Conservation (phyloP, 2,888 invertebrate species). For the Sphecodes monilicornis region DNA sequence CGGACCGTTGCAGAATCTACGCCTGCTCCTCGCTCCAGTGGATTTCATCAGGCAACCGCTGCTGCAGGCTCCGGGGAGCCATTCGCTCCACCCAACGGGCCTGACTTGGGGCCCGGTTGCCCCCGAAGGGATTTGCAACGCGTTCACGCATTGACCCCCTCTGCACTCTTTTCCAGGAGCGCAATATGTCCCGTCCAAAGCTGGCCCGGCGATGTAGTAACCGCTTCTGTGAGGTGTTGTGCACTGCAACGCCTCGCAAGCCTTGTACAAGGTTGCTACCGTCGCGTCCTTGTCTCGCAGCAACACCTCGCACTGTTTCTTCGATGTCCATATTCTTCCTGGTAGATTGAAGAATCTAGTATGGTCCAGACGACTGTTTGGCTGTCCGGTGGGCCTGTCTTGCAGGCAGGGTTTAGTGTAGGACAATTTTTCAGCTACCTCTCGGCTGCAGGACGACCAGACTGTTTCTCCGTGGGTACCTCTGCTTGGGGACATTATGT, state of each 20-base stretch:
- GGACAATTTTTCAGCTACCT: slow-evolving; percentile 86
- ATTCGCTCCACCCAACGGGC: slow-evolving; percentile 88
- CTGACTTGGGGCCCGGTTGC: slow-evolving; percentile 74
- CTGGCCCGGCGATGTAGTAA: slow-evolving; percentile 92
- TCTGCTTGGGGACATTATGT: slow-evolving; percentile 92
- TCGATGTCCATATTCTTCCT: slow-evolving; percentile 90
- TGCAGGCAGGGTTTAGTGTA: slow-evolving; percentile 85
- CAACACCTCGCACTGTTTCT: slow-evolving; percentile 90
- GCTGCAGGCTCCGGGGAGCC: slow-evolving; percentile 87
- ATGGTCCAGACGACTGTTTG: slow-evolving; percentile 86
- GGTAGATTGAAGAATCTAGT: slow-evolving; percentile 88
- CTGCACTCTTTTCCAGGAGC: slow-evolving; percentile 87
- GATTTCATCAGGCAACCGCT: slow-evolving; percentile 89
- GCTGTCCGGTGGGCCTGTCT: slow-evolving; percentile 85
- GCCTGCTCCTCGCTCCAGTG: slow-evolving; percentile 87
- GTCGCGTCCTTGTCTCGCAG: slow-evolving; percentile 89
- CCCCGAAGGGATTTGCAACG: slow-evolving; percentile 45
- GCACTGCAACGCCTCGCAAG: slow-evolving; percentile 90
- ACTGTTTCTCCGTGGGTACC: slow-evolving; percentile 91
- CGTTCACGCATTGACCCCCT: slow-evolving; percentile 77
- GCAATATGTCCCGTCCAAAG: slow-evolving; percentile 92
- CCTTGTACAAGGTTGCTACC: slow-evolving; percentile 81
- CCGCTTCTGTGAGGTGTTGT: slow-evolving; percentile 90
- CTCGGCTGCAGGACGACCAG: slow-evolving; percentile 92
- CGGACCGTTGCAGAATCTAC: slow-evolving; percentile 87